Evolutionary conservation across 2,113 vertebrate genomes (phyloP).

Genomic region (Philantomba maxwellii): DNA sequence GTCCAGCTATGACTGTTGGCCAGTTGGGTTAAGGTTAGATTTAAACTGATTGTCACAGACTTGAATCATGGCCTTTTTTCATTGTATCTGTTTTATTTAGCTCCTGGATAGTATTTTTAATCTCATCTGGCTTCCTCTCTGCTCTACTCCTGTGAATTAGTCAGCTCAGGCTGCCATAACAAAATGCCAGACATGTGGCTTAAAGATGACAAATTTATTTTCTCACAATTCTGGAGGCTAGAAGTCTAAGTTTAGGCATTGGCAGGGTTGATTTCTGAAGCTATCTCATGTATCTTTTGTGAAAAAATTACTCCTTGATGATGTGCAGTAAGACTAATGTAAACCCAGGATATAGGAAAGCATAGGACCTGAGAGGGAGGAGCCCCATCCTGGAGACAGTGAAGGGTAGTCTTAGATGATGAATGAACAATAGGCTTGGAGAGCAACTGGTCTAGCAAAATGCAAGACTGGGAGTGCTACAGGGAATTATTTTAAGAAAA

Average conservation of each 20-base stretch:
- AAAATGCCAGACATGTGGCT: neutral
- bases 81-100: neutral
- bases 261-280: neutral
- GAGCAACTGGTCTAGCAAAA: neutral
- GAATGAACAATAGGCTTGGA: neutral
- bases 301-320: neutral
- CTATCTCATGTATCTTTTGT: neutral
- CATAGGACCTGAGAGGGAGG: no score
- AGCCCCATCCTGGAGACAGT: neutral
- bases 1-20: neutral
- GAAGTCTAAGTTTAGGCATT: neutral
- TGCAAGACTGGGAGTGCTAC: neutral
- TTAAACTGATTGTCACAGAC: neutral
- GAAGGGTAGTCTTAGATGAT: neutral
- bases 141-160: neutral
- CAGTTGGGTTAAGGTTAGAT: neutral
- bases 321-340: neutral
- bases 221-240: neutral
- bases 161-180: neutral
- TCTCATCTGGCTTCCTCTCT: neutral
- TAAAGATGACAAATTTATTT: neutral
- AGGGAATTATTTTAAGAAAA: neutral
- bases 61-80: neutral
- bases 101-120: neutral
- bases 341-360: neutral